Evolutionary conservation across 2,888 invertebrate genomes (phyloP), one percentile per base, ranked within the genome.

Genomic region (Melitaea athalia): DNA sequence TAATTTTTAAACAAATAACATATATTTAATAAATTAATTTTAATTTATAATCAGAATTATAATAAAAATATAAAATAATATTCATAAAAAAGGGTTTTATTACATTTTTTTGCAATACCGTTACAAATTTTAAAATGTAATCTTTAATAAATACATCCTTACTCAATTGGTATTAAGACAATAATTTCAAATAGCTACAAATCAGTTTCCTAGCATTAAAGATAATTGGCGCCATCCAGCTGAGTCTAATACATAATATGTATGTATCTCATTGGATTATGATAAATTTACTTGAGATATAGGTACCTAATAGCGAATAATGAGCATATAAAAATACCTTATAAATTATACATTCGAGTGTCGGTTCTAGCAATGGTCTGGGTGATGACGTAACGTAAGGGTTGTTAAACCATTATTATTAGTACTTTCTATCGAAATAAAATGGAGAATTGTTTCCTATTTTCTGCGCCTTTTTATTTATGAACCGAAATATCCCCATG

Each of bases 341-440:
- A 69, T 71, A 71, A 65, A 71, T 73, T 69, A 67, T 65, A 71
- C 63, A 67, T 71, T 65, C 65, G 63, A 67, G 67, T 71, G 63
- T 63, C 64, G 24, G 62, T 57, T 42, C 53, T 55, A 59, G 60
- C 47, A 14, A 53, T 3, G 6, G 31, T 57, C 59, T 63, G 63
- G 60, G 47, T 50, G 65, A n/a, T 71, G 72, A 71, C 55, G 67
- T 67, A 67, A 45, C 12, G 42, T 24, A 24, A 24, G 24, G 24
- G 1, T 24, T 24, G 24, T 24, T 33, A 55, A 33, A 55, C 55
- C 55, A 33, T 38, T 38, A 50, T 62, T 63, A 53, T 33, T 24
- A 24, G 24, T 24, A 24, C 24, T 1, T 24, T 24, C 24, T 24
- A 24, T 1, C 24, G 24, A 24, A 24, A 24, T 24, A 24, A 24